phyloP scores from a whole-genome alignment of 2,888 invertebrate genomes.

The Eudemis profundana region DNA sequence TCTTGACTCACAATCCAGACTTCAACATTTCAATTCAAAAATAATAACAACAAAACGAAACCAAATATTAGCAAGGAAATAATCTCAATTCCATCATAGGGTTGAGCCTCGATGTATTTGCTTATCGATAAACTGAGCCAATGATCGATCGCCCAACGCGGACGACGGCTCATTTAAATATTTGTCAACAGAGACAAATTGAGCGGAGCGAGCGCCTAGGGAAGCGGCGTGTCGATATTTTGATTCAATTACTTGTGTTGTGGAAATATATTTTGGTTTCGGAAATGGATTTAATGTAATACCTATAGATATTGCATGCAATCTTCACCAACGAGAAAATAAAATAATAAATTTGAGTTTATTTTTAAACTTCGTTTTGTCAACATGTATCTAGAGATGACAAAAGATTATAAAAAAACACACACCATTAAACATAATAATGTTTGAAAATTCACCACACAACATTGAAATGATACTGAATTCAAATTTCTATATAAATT shows the following conservation, averaged over 20 bases:
- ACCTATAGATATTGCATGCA: too few relatives aligned
- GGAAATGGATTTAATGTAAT: too few relatives aligned
- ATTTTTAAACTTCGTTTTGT: too few relatives aligned
- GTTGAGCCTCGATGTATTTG: constrained; percentile 22
- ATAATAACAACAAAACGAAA: neutral
- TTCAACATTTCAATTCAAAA: neutral
- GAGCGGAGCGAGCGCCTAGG: constrained; percentile 18
- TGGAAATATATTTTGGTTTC: neutral
- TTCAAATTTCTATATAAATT: too few relatives aligned
- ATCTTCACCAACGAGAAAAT: too few relatives aligned
- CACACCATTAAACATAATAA: too few relatives aligned
- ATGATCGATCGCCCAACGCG: constrained; percentile 60
- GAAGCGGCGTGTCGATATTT: constrained; percentile 21
- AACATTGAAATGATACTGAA: too few relatives aligned
- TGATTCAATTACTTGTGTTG: neutral
- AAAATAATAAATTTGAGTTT: too few relatives aligned
- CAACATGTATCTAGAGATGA: too few relatives aligned
- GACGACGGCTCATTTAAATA: constrained; percentile 61
- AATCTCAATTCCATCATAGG: constrained; percentile 12
- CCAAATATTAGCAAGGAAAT: neutral
- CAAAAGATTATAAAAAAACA: too few relatives aligned
- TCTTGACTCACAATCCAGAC: neutral
- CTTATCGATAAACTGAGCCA: constrained; percentile 38
- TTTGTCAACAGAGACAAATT: constrained; percentile 57
- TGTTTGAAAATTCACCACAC: too few relatives aligned